A percentile compares a stretch with the other conserved stretches of the same genome.
These are phyloP conservation scores for Rafetus swinhoei DNA, from an alignment of 2,113 vertebrate species.

Conservation along the genomic window DNA sequence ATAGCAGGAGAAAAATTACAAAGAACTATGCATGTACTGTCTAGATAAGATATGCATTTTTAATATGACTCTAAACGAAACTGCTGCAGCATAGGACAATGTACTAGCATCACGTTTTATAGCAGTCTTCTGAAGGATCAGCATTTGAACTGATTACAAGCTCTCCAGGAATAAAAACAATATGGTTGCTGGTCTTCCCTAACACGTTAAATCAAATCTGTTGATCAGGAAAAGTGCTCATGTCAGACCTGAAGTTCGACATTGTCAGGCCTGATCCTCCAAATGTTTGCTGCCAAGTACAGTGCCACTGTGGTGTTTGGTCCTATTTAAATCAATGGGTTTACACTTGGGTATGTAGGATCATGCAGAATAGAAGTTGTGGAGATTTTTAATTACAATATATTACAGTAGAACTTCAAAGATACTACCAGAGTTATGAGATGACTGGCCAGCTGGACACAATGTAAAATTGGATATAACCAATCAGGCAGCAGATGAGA, in stretches of 20 bases:
- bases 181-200: background rate
- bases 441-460: no score
- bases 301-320: background rate
- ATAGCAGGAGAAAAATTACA: background rate
- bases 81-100: background rate
- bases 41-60: background rate
- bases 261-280: background rate
- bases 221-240: background rate
- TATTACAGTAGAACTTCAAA: no score
- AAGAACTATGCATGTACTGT: background rate
- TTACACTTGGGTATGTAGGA: background rate
- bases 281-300: background rate
- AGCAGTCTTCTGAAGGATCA: background rate
- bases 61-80: background rate
- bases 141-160: background rate
- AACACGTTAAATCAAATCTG: background rate
- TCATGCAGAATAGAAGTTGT: background rate
- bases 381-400: background rate
- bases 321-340: background rate
- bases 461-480: no score
- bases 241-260: accelerated
- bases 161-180: background rate
- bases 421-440: no score
- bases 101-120: background rate
- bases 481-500: no score